A percentile compares a stretch with the other conserved stretches of the same genome.
phyloP scores from a whole-genome alignment of 2,888 invertebrate genomes.

The Xiphydria camelus region DNA sequence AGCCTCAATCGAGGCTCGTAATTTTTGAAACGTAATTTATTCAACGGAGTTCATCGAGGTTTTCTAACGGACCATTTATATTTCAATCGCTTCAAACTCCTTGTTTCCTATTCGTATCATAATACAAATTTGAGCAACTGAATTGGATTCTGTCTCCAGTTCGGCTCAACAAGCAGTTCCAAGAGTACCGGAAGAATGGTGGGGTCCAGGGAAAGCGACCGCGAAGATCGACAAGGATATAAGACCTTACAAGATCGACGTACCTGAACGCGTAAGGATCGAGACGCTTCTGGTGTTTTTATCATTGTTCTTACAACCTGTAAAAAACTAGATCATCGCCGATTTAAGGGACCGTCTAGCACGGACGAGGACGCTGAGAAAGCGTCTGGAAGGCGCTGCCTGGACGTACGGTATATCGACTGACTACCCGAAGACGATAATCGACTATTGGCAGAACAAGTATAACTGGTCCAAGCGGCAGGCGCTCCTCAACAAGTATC shows the following conservation, averaged over 20 bases:
- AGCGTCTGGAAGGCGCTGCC: slow-evolving; percentile 35
- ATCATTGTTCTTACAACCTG: too few species aligned
- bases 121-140: too few species aligned
- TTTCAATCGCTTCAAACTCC: too few species aligned
- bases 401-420: slow-evolving; percentile 61
- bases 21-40: too few species aligned
- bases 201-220: slow-evolving; percentile 38
- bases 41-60: too few species aligned
- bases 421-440: slow-evolving; percentile 53
- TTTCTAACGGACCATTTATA: too few species aligned
- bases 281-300: too few species aligned
- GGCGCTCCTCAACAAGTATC: slow-evolving; percentile 59
- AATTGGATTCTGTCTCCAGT: too few species aligned
- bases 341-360: slow-evolving; percentile 55
- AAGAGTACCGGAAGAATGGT: slow-evolving; percentile 22
- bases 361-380: slow-evolving; percentile 33
- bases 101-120: too few species aligned
- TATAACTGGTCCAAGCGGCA: slow-evolving; percentile 65
- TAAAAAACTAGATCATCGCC: slow-evolving; percentile 50
- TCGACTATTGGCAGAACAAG: slow-evolving; percentile 62
- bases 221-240: slow-evolving; percentile 34
- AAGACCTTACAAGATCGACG: slow-evolving; percentile 42
- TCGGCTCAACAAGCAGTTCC: background rate
- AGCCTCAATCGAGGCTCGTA: too few species aligned
- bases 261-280: slow-evolving; percentile 40